Base-by-base conservation (phyloP, 2,888 invertebrate genomes). In the Ferrisia virgata region DNA sequence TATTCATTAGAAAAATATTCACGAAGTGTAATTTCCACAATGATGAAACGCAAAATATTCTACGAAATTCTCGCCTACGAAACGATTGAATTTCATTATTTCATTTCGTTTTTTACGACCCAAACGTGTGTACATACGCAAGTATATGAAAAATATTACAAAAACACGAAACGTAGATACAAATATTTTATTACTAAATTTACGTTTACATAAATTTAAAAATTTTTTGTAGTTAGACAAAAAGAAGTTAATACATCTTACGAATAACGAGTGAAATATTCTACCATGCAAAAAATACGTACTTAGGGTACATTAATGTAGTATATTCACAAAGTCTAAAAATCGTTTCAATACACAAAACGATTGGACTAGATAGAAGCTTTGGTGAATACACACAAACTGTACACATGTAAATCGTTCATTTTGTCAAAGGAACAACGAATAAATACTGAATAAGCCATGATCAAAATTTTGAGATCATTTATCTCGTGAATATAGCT, bases 351-450 rank as follows among this genome's bases (percentile, higher is more conserved):
- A 64, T 64, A 64, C 58, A 64, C 53, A 18, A 1, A 64, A 11
- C 11, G 2, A 11, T 64, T 33, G 72, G 72, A 72, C 72, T 72
- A 72, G 72, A 72, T 72, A 18, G 13, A 72, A 72, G 33, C 36
- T 72, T 72, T 72, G 72, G 72, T 72, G 72, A 72, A 72, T 72
- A 72, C 33, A 33, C 36, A 72, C n/a, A n/a, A 72, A 72, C 72
- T 72, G 31, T 72, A 72, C 33, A 31, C 15, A n/a, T 72, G 33
- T n/a, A 31, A 72, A 72, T 64, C 58, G 25, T 11, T 64, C 58
- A 25, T 25, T 72, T 18, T 72, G 72, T 33, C 31, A 72, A 72
- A 72, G 33, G 33, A 72, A 72, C 31, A 33, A n/a, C 6, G 11
- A 33, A 64, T 28, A 64, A 64, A 72, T 72, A 72, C 72, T 33